These are phyloP conservation scores for Limnephilus marmoratus DNA, from an alignment of 2,888 invertebrate species.

Conservation along the genomic window DNA sequence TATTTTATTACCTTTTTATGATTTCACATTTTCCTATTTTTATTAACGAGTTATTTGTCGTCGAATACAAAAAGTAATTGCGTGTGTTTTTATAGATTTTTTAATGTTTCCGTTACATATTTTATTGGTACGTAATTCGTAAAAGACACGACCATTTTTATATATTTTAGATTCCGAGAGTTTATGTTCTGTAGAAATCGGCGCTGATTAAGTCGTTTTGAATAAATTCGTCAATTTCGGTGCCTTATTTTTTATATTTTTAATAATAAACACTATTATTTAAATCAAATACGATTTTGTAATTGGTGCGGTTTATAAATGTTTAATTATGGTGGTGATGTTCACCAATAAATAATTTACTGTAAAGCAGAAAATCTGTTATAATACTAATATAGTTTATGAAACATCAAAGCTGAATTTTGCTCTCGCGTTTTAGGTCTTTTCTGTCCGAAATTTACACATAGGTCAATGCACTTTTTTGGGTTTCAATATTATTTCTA, in stretches of 20 bases:
- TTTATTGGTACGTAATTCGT: conserved; percentile 26
- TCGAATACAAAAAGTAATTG: conserved; percentile 25
- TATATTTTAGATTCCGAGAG: not conserved
- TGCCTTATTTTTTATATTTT: not conserved
- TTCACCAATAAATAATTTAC: not conserved
- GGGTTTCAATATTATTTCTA: no score
- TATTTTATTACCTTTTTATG: conserved; percentile 52
- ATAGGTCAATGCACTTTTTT: no score
- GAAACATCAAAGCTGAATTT: not conserved
- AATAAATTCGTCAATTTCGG: not conserved
- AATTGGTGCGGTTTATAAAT: not conserved
- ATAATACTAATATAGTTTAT: not conserved
- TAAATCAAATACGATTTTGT: not conserved
- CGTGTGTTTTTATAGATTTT: conserved; percentile 16
- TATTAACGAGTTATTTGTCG: conserved; percentile 43
- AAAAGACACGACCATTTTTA: not conserved
- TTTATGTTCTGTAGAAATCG: not conserved
- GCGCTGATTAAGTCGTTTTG: conserved; percentile 5
- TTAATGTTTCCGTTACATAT: conserved; percentile 35
- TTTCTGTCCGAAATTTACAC: no score
- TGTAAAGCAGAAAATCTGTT: not conserved
- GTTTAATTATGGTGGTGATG: not conserved
- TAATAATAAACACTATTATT: not conserved
- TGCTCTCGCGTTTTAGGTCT: no score
- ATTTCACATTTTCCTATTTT: conserved; percentile 49